Base-by-base conservation (phyloP, 2,113 vertebrate species). In the Euleptes europaea region DNA sequence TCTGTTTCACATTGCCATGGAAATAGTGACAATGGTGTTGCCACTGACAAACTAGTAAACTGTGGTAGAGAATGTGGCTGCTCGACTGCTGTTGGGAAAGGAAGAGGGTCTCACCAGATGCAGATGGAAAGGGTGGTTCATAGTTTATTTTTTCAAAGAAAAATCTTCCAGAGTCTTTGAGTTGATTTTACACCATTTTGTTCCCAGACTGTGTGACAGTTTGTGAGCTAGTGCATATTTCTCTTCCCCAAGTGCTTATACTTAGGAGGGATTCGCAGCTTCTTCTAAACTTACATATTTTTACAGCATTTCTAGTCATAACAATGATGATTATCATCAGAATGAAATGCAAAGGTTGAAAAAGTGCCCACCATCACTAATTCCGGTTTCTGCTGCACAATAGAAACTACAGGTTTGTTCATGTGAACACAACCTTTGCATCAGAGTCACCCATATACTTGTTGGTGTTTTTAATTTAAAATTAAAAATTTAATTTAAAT, bases 141-240 rank as follows among this genome's bases (percentile, higher is more conserved):
- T 14, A 17, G 67, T 0, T n/a, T 72, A 66, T 44, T 49, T 54
- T 10, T 21, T 9, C 0, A 0, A 19, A 78, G 79, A 82, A 77
- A 73, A 78, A 40, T 8, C 13, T 40, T 72, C 60, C 26, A n/a
- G n/a, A 44, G 83, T 17, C 51, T 38, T 44, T 82, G 60, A 12
- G 60, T 35, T n/a, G 88, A n/a, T 35, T 5, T 28, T 49, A 47
- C 69, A 54, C 33, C 17, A 33, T 66, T 72, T 23, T 51, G 28
- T 83, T 79, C 63, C 35, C 31, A 47, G n/a, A 35, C 28, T 33
- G 15, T 10, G 0, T 86, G 1, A 0, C 1, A 3, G 42, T 69
- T 85, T 54, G 73, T 38, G n/a, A 88, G 74, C 6, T 35, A 85
- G 28, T 60, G 13, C 73, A 78, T 47, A 31, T 31, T 57, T 57